Percentiles rank a stretch among this genome's conserved stretches.
Conservation (phyloP, 2,797 vertebrate genomes). For the Phrynocephalus guinanensis region DNA sequence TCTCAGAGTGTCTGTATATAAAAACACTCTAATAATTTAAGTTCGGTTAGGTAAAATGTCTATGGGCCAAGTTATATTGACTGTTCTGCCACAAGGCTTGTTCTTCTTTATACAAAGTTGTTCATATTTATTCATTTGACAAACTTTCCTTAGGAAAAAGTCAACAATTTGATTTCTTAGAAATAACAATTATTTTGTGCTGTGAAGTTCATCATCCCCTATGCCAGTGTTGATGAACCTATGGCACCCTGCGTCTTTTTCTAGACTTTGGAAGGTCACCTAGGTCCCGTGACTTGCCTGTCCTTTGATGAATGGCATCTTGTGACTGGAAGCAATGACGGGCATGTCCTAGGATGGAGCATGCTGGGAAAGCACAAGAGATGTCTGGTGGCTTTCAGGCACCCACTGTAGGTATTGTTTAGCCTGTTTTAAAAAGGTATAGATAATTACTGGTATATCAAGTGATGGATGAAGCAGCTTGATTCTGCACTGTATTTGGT, state of each 20-base stretch:
- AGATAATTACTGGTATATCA: background rate
- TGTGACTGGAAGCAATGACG: slow-evolving; percentile 82
- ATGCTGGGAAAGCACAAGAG: slow-evolving; percentile 75
- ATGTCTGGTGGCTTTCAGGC: slow-evolving; percentile 84
- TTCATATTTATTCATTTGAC: background rate
- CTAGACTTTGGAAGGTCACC: slow-evolving; percentile 83
- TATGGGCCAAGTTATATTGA: background rate
- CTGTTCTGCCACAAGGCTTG: background rate
- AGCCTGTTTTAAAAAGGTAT: background rate
- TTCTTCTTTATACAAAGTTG: background rate
- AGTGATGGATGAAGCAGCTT: background rate
- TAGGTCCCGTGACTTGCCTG: slow-evolving; percentile 84
- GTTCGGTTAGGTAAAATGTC: background rate
- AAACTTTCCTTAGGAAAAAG: background rate
- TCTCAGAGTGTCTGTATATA: background rate
- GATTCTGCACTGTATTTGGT: background rate
- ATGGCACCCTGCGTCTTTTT: slow-evolving; percentile 15
- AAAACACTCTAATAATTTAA: background rate
- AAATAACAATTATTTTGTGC: no score
- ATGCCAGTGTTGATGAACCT: no score
- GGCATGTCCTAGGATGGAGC: slow-evolving; percentile 89
- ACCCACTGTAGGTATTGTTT: slow-evolving; percentile 82
- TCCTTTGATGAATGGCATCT: slow-evolving; percentile 87
- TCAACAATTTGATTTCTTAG: no score
- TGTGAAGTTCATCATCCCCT: no score